Evolutionary conservation across 2,888 invertebrate genomes (phyloP), one percentile per base, ranked within the genome.

Genomic region (Mythimna vitellina): DNA sequence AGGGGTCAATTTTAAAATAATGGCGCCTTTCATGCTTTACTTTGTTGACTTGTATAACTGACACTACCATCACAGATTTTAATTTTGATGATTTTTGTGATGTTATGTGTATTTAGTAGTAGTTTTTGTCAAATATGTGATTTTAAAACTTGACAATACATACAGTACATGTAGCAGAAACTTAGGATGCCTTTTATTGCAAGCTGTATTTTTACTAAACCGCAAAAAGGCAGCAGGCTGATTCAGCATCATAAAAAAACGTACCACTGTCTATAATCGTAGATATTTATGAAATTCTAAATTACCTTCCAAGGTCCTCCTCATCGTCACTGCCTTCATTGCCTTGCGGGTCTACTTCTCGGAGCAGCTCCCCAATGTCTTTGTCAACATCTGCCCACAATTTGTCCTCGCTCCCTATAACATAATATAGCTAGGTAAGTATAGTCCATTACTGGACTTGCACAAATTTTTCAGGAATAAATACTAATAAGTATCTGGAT

Each of bases 351-450:
- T 97, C 97, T 42, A 97, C 97, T 89, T 97, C 97, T 20, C 97
- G 97, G 51, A 98, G 93, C 68, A 98, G 95, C 88, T 98, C 98
- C 8, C 98, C 98, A 76, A 98, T 96, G 91, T 98, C 98, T 89
- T 98, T 98, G 90, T 98, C 98, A 46, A 98, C 98, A 91, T 98
- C 98, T 38, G 97, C 98, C 98, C 98, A 98, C 70, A 98, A 88
- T 87, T 98, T 98, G 85, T 98, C 98, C 84, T 97, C 97, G 74
- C 94, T 97, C 46, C 95, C 97, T 94, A 78, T 32, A 84, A 86
- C 17, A 65, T 22, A 64, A 74, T 6, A 35, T 12, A 57, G 3
- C 38, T 29, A 29, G 17, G 25, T 56, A 25, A 29, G 25, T 29
- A 17, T 8, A 29, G 54, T 54, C 25, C 14, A 56, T 20, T 20